phyloP scores from a whole-genome alignment of 2,797 vertebrate genomes.

The Microctenopoma stevenorrisi region DNA sequence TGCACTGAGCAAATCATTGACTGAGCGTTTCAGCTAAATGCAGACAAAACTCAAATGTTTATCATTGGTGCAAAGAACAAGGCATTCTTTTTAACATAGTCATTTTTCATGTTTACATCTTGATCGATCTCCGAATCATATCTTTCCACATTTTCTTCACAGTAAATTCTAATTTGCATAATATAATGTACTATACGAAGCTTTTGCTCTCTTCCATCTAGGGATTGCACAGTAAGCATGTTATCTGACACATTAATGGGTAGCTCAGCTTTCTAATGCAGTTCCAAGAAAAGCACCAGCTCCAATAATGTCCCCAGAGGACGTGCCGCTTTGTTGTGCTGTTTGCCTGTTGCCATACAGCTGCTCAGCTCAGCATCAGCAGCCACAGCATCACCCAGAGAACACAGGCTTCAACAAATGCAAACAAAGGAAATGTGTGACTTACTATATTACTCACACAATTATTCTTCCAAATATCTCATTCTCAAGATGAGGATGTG shows the following conservation, averaged over 20 bases:
- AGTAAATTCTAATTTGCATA: too few species aligned
- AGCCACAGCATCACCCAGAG: constrained; percentile 14
- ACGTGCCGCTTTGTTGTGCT: constrained; percentile 41
- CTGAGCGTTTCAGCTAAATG: too few species aligned
- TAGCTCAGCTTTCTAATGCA: constrained; percentile 10
- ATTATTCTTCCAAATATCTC: too few species aligned
- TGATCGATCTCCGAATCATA: too few species aligned
- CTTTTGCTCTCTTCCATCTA: background rate
- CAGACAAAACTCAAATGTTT: background rate
- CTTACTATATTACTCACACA: too few species aligned
- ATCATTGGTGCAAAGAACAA: background rate
- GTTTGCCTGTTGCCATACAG: constrained; percentile 50
- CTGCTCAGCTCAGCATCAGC: constrained; percentile 38
- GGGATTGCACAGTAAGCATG: background rate
- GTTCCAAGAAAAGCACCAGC: constrained; percentile 27
- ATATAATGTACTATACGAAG: background rate
- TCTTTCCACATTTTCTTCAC: too few species aligned
- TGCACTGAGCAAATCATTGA: background rate
- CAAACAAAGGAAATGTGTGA: too few species aligned
- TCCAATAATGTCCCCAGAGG: constrained; percentile 42
- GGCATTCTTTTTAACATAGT: background rate
- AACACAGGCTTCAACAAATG: constrained; percentile 1
- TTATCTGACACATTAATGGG: constrained; percentile 6
- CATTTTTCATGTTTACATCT: too few species aligned
- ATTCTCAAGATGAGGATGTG: too few species aligned